Conservation (phyloP, 1,140 invertebrate species). For the Drosophila navojoa region DNA sequence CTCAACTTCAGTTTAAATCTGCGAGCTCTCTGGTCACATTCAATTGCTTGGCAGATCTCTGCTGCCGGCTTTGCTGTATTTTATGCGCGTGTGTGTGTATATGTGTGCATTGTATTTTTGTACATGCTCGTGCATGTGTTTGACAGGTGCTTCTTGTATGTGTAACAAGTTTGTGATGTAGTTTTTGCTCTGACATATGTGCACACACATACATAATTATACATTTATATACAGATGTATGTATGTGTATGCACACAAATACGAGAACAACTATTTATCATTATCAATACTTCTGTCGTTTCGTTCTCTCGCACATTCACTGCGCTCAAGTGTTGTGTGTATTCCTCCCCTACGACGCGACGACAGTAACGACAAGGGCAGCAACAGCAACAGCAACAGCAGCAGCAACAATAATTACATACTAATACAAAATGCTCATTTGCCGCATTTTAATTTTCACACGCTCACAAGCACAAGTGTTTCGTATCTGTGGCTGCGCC, state of each 20-base stretch:
- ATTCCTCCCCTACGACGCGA: slow-evolving; percentile 40
- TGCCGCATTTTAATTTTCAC: slow-evolving; percentile 78
- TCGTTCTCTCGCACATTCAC: slow-evolving; percentile 43
- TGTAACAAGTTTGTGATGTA: slow-evolving; percentile 64
- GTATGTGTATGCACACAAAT: neutral
- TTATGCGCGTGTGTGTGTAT: neutral
- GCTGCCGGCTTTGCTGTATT: slow-evolving; percentile 29
- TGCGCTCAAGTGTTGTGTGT: slow-evolving; percentile 13
- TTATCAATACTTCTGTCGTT: slow-evolving; percentile 53
- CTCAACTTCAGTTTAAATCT: slow-evolving; percentile 39
- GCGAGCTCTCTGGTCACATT: slow-evolving; percentile 44
- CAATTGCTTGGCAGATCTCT: slow-evolving; percentile 35
- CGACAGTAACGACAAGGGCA: slow-evolving; percentile 29
- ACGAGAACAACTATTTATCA: slow-evolving; percentile 42
- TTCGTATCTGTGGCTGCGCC: slow-evolving; percentile 36
- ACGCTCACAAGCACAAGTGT: slow-evolving; percentile 72
- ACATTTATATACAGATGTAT: no score
- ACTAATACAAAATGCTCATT: slow-evolving; percentile 79
- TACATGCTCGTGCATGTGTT: slow-evolving; percentile 37
- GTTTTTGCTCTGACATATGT: slow-evolving; percentile 66
- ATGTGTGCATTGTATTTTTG: neutral
- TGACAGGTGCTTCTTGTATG: slow-evolving; percentile 76
- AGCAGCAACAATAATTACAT: slow-evolving; percentile 66
- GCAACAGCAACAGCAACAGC: slow-evolving; percentile 24
- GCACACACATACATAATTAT: slow-evolving; percentile 5